Evolutionary conservation across 1,140 invertebrate genomes (phyloP).

Genomic region (Penaeus vannamei): DNA sequence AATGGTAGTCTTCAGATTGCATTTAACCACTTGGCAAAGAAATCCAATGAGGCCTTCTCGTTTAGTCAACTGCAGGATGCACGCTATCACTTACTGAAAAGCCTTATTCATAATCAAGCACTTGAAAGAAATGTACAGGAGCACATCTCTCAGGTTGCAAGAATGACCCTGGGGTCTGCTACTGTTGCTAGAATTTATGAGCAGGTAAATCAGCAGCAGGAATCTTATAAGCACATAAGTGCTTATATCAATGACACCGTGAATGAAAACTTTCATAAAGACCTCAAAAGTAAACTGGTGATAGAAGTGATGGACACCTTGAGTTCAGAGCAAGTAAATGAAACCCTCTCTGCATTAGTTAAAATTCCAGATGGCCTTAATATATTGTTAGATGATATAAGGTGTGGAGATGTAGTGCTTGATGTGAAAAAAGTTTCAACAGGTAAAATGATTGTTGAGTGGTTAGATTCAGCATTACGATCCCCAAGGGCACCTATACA

Average conservation of each 20-base stretch:
- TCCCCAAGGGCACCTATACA: too few species aligned
- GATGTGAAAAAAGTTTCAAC: too few species aligned
- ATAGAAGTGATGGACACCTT: constrained; percentile 11
- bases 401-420: too few species aligned
- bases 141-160: constrained; percentile 12
- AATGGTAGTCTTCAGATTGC: constrained; percentile 23
- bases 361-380: too few species aligned
- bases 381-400: too few species aligned
- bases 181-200: not conserved
- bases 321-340: too few species aligned
- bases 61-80: constrained; percentile 37
- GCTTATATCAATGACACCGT: not conserved
- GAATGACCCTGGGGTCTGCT: not conserved
- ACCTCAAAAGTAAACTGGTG: constrained; percentile 27
- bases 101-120: constrained; percentile 43
- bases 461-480: too few species aligned
- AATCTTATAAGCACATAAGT: not conserved
- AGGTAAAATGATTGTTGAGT: too few species aligned
- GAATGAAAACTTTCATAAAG: not conserved
- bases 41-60: not conserved
- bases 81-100: constrained; percentile 2
- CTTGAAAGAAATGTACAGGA: constrained; percentile 30
- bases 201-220: constrained; percentile 33
- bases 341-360: too few species aligned
- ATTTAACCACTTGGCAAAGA: constrained; percentile 1